phyloP scores from a whole-genome alignment of 92 coral and sea anemone species.

The Hydrozoanthus gracilis region DNA sequence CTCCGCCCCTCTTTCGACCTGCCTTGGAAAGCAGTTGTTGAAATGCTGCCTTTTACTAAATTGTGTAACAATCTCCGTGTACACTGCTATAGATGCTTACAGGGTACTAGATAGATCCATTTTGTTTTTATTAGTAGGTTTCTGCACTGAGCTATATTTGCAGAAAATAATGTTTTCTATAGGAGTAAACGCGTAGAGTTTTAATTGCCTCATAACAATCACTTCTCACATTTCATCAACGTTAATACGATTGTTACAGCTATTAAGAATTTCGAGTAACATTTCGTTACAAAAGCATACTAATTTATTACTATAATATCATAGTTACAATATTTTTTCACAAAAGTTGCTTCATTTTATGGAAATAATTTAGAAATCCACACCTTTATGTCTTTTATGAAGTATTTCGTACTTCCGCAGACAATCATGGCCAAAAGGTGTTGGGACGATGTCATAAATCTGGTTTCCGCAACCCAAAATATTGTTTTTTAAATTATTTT shows the following conservation, averaged over 20 bases:
- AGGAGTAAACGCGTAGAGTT: slow-evolving; percentile 18
- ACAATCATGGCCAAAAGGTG: no score
- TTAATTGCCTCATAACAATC: slow-evolving; percentile 15
- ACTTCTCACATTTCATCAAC: slow-evolving; percentile 18
- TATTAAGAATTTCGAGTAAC: slow-evolving; percentile 20
- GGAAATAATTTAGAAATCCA: slow-evolving; percentile 12
- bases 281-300: slow-evolving; percentile 2
- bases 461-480: no score
- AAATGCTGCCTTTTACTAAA: slow-evolving; percentile 54
- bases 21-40: slow-evolving; percentile 58
- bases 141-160: slow-evolving; percentile 7
- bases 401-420: background rate
- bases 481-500: no score
- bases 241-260: slow-evolving; percentile 19
- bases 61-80: slow-evolving; percentile 46
- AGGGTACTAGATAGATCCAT: slow-evolving; percentile 30
- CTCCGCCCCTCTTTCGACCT: slow-evolving; percentile 40
- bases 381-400: background rate
- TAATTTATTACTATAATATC: slow-evolving; percentile 8
- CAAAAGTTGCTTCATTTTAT: background rate
- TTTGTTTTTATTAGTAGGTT: slow-evolving; percentile 19
- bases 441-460: no score
- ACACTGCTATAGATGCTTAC: slow-evolving; percentile 7
- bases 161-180: slow-evolving; percentile 22
- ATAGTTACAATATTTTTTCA: background rate